These are phyloP conservation scores for Phyllotreta striolata DNA, from an alignment of 2,888 invertebrate species.

Conservation along the genomic window DNA sequence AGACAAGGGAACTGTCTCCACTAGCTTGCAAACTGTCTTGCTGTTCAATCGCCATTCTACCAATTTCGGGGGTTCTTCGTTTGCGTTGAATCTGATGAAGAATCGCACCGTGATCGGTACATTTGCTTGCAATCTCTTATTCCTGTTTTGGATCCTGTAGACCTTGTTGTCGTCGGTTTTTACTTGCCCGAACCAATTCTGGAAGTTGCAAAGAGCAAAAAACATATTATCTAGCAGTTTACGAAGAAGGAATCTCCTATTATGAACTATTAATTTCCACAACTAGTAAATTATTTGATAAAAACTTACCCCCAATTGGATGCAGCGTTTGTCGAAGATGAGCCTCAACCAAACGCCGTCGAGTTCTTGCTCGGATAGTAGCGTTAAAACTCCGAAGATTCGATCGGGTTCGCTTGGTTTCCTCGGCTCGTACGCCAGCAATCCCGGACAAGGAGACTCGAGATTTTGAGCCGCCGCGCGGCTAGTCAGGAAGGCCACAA, in stretches of 20 bases:
- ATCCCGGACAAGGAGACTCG: constrained; percentile 67
- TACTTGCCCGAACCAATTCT: constrained; percentile 67
- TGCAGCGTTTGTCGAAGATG: constrained; percentile 58
- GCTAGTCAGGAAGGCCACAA: too few relatives aligned
- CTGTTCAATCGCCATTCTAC: constrained; percentile 62
- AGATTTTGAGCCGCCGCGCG: constrained; percentile 31
- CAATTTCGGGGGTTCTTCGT: constrained; percentile 60
- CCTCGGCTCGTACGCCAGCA: constrained; percentile 67
- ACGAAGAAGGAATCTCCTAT: too few relatives aligned
- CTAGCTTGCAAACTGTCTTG: constrained; percentile 63
- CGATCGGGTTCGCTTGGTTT: constrained; percentile 65
- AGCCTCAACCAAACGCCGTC: constrained; percentile 69
- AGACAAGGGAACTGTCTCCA: too few relatives aligned
- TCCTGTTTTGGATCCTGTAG: constrained; percentile 68
- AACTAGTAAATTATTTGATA: too few relatives aligned
- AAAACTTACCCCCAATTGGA: constrained; percentile 46
- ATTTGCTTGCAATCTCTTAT: constrained; percentile 66
- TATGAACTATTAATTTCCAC: too few relatives aligned
- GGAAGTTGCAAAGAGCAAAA: too few relatives aligned
- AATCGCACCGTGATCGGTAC: constrained; percentile 66
- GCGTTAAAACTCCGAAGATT: constrained; percentile 70
- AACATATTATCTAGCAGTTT: too few relatives aligned
- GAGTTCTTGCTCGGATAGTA: constrained; percentile 65
- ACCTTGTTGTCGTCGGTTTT: constrained; percentile 67
- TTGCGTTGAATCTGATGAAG: constrained; percentile 68